phyloP scores from a whole-genome alignment of 2,113 vertebrate species.

The Eclectus roratus region DNA sequence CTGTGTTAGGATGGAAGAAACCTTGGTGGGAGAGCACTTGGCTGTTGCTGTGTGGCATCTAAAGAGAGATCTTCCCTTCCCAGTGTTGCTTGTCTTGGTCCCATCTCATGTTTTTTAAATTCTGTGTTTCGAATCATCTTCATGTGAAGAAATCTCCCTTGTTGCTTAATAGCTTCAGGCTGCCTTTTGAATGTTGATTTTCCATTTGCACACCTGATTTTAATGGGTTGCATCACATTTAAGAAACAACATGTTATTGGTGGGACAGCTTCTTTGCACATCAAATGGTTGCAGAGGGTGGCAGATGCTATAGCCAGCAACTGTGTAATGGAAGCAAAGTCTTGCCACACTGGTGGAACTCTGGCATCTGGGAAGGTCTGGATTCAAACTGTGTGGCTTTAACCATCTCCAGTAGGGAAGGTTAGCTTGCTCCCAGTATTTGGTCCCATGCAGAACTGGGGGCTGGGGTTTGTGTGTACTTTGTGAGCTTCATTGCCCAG shows the following conservation, averaged over 20 bases:
- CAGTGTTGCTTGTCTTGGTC: background rate
- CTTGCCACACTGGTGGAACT: background rate
- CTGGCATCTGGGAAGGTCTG: background rate
- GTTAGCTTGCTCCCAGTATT: background rate
- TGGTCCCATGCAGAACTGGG: background rate
- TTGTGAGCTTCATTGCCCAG: background rate
- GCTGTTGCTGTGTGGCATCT: fast-evolving
- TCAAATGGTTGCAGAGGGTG: background rate
- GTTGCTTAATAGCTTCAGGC: background rate
- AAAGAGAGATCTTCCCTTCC: background rate
- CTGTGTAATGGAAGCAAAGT: background rate
- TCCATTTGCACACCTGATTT: background rate
- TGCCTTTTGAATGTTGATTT: background rate
- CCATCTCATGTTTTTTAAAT: background rate
- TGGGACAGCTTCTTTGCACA: background rate
- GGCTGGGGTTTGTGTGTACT: background rate
- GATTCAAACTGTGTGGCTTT: background rate
- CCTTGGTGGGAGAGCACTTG: background rate
- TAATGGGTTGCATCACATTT: background rate
- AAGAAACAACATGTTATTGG: background rate
- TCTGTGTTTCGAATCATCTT: background rate
- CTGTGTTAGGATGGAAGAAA: background rate
- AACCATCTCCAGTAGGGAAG: background rate
- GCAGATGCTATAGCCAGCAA: background rate
- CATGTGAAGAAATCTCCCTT: background rate